Evolutionary conservation across 2,888 invertebrate genomes (phyloP).

Genomic region (Philereme vetulata): DNA sequence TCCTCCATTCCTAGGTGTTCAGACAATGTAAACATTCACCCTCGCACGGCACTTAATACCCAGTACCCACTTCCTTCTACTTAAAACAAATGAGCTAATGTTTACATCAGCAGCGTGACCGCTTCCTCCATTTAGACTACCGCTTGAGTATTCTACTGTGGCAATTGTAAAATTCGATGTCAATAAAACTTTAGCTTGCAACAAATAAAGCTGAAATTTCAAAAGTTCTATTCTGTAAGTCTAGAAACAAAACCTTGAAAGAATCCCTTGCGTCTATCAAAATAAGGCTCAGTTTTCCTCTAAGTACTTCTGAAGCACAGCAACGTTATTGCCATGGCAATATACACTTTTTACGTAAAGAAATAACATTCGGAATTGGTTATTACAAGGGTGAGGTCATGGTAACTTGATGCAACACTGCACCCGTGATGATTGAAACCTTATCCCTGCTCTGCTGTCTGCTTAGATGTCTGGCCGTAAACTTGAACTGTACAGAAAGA

Average conservation of each 20-base stretch:
- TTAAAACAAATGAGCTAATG: conserved; percentile 27
- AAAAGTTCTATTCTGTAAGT: neutral
- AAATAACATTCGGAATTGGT: neutral
- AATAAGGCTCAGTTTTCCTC: conserved; percentile 17
- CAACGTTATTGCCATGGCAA: neutral
- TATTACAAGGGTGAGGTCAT: neutral
- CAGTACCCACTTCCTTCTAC: conserved; percentile 23
- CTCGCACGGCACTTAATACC: conserved; percentile 15
- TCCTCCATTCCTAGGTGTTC: conserved; percentile 11
- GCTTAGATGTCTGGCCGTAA: conserved; percentile 10
- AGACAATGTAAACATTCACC: conserved; percentile 22
- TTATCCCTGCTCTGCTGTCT: conserved; percentile 15
- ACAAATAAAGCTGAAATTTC: conserved; percentile 3
- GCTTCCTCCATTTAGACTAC: conserved; percentile 26
- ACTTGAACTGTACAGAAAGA: conserved; percentile 9
- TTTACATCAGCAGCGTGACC: conserved; percentile 24
- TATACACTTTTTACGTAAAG: neutral
- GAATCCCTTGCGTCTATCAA: neutral
- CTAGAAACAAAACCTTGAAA: conserved; percentile 6
- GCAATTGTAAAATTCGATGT: neutral
- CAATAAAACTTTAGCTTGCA: neutral
- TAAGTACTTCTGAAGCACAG: neutral
- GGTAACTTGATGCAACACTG: conserved; percentile 19
- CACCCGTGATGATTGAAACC: conserved; percentile 19
- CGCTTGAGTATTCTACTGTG: conserved; percentile 17